Conservation (phyloP, 2,888 invertebrate species). For the Sarcophaga carnaria region DNA sequence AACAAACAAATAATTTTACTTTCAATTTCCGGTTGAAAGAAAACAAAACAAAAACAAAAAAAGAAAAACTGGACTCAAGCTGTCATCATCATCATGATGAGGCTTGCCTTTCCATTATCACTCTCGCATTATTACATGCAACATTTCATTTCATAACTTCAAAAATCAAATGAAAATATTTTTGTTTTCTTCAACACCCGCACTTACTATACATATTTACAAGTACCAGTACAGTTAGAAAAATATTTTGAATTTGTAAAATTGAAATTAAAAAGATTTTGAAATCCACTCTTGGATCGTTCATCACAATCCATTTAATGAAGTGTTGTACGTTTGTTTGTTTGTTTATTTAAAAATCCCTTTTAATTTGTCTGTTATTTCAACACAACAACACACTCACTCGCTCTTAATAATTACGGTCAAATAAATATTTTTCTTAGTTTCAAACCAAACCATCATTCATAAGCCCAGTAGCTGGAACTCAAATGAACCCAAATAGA, state of each 20-base stretch:
- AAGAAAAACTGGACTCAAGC: constrained; percentile 29
- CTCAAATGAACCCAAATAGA: no score
- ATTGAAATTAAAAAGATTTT: no score
- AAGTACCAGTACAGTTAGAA: background rate
- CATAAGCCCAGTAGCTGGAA: no score
- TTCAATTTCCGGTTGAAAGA: constrained; percentile 54
- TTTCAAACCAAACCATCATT: background rate
- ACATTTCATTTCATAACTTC: constrained; percentile 5
- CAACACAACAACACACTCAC: background rate
- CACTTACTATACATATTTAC: background rate
- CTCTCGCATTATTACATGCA: background rate
- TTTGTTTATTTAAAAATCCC: background rate
- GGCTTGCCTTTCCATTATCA: background rate
- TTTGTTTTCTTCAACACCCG: constrained; percentile 37
- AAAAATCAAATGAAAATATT: no score
- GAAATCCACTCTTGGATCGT: no score
- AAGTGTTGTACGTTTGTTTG: no score
- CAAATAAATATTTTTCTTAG: constrained; percentile 24
- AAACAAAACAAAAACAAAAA: constrained; percentile 4
- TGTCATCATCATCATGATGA: constrained; percentile 11
- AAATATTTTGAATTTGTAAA: background rate
- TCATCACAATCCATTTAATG: no score
- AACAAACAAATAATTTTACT: background rate
- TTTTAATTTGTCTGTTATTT: background rate
- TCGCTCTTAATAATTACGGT: background rate